Evolutionary conservation across 2,888 invertebrate species (phyloP), one percentile per base, ranked within the genome.

Genomic region (Rhorus exstirpatorius): DNA sequence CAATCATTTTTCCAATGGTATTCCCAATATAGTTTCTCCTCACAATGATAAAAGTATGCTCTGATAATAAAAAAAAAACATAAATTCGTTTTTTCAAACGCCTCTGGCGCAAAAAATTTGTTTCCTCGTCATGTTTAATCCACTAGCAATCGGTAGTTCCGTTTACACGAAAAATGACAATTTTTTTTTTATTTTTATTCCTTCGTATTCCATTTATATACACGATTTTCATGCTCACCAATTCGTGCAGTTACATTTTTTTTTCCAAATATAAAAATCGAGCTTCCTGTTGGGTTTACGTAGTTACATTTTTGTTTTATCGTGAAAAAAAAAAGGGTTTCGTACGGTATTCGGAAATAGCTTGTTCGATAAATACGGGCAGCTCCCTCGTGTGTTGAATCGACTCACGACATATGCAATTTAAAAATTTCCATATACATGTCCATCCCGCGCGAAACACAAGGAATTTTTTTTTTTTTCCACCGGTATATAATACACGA

Each of bases 371-470:
- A 7, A 6, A 35, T 51, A 49, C 44, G 31, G 17, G n/a, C n/a
- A n/a, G n/a, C n/a, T 55, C 61, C 41, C 49, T 24, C 21, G 53
- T n/a, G 63, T 31, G 58, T 70, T 38, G 26, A 44, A 49, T 38
- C 24, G 55, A 4, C 26, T 24, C 12, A 24, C 44, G 51, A 60
- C 72, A 35, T 35, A 58, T 55, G 72, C 61, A 70, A 65, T 31
- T 75, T 70, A n/a, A 60, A 70, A 80, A 75, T 44, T 61, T 75
- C 61, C 63, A 70, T 31, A 26, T 12, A 51, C 17, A 53, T 46
- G 8, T 74, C 31, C 17, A 21, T 12, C 38, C 19, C 0, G 1
- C 31, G 8, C 38, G 41, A 44, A 49, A 38, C 21, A 21, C 31
- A 38, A 38, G 44, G 24, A 7, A 49, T 65, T 38, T 58, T 53